Conservation (phyloP, 2,113 vertebrate genomes). For the Mystacornis crossleyi region DNA sequence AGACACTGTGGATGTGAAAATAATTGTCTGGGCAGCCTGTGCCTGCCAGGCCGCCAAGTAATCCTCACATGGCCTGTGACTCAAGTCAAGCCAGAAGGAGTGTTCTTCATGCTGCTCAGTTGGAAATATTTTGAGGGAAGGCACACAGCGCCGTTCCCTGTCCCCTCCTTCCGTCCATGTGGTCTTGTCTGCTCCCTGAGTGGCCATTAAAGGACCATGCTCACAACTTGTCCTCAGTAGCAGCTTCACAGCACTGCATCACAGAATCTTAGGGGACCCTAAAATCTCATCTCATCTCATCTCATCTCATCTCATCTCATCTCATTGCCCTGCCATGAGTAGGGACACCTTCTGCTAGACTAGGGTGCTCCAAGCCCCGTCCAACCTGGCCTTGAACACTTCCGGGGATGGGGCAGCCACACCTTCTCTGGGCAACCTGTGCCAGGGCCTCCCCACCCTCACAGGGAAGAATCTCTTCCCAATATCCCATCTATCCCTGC, state of each 20-base stretch:
- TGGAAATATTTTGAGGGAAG: not conserved
- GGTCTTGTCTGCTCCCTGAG: not conserved
- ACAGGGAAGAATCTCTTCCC: not conserved
- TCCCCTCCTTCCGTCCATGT: fast-evolving
- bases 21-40: constrained; percentile 44
- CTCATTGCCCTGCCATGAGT: not conserved
- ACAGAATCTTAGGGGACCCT: not conserved
- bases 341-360: not conserved
- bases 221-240: not conserved
- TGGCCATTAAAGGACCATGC: fast-evolving
- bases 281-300: not conserved
- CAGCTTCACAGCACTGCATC: not conserved
- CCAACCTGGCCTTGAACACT: fast-evolving
- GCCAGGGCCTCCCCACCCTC: not conserved
- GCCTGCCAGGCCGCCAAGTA: constrained; percentile 23
- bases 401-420: not conserved
- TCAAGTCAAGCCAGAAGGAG: constrained; percentile 5
- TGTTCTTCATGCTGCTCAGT: not conserved
- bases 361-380: not conserved
- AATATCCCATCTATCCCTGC: not conserved
- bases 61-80: constrained; percentile 21
- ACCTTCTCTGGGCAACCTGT: not conserved
- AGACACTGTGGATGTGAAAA: constrained; percentile 10
- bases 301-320: not conserved
- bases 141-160: fast-evolving